Conservation (phyloP, 2,797 vertebrate genomes). For the Anas bahamensis region DNA sequence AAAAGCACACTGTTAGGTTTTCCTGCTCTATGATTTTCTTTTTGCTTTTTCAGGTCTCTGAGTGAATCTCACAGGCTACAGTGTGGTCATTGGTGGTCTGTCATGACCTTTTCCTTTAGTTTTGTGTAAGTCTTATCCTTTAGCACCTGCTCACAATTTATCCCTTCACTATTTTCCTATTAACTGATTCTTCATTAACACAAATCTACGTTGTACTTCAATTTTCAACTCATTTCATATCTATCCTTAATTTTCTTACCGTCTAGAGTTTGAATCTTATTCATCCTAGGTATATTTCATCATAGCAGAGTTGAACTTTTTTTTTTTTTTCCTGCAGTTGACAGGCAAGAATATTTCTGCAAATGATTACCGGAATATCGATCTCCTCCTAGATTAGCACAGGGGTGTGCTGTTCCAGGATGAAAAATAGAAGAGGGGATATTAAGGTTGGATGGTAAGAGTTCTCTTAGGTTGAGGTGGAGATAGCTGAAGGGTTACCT, state of each 20-base stretch:
- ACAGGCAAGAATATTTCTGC: neutral
- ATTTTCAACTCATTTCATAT: neutral
- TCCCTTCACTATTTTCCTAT: neutral
- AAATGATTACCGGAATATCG: neutral
- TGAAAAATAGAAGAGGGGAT: neutral
- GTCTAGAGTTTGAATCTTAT: neutral
- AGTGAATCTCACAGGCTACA: neutral
- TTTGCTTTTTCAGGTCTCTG: neutral
- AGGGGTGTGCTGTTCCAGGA: neutral
- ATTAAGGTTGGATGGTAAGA: neutral
- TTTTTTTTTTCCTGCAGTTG: neutral
- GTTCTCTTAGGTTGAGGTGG: neutral
- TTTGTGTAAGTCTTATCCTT: neutral
- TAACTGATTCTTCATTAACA: neutral
- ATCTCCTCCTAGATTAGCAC: neutral
- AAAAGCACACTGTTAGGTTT: neutral
- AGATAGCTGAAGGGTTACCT: neutral
- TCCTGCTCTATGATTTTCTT: neutral
- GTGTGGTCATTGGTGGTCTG: neutral
- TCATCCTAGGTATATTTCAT: neutral
- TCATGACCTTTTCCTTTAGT: neutral
- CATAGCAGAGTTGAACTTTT: neutral
- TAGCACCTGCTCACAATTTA: neutral
- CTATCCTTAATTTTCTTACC: neutral
- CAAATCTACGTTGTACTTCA: neutral